These are phyloP conservation scores for Squalus acanthias DNA, from an alignment of 2,797 vertebrate species.

Conservation along the genomic window DNA sequence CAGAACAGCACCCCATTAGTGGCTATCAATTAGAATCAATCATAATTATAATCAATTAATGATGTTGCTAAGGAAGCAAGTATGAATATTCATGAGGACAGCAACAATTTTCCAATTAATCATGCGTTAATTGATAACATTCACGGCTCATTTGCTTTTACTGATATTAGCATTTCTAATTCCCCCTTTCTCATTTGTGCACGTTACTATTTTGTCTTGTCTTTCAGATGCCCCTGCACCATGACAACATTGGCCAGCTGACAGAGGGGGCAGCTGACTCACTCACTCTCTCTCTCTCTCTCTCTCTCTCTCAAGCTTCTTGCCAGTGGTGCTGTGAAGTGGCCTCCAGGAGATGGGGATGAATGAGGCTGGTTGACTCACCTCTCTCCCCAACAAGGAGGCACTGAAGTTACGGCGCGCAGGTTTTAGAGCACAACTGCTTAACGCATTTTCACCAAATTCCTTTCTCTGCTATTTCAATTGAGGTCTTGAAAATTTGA, in stretches of 20 bases:
- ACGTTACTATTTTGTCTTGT: neutral
- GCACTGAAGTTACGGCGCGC: neutral
- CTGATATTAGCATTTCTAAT: constrained; percentile 29
- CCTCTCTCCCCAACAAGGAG: neutral
- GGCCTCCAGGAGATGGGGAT: neutral
- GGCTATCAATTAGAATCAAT: constrained; percentile 30
- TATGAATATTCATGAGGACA: constrained; percentile 21
- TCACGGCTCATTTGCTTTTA: constrained; percentile 33
- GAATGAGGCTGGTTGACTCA: neutral
- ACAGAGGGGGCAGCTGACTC: neutral
- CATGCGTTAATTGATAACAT: constrained; percentile 32
- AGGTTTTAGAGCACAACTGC: neutral
- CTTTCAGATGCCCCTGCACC: neutral
- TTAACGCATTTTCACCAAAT: neutral
- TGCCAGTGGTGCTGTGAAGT: too few species aligned
- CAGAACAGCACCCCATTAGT: neutral
- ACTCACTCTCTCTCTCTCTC: neutral
- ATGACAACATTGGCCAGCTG: neutral
- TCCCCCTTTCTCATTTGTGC: neutral
- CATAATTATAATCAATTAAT: constrained; percentile 38
- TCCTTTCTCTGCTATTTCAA: neutral
- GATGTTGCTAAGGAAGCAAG: neutral
- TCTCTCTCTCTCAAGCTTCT: neutral
- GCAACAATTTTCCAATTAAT: constrained; percentile 21
- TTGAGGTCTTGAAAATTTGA: neutral